These are phyloP conservation scores for Sebastes steindachneri DNA, from an alignment of 2,797 vertebrate genomes.

Conservation along the genomic window DNA sequence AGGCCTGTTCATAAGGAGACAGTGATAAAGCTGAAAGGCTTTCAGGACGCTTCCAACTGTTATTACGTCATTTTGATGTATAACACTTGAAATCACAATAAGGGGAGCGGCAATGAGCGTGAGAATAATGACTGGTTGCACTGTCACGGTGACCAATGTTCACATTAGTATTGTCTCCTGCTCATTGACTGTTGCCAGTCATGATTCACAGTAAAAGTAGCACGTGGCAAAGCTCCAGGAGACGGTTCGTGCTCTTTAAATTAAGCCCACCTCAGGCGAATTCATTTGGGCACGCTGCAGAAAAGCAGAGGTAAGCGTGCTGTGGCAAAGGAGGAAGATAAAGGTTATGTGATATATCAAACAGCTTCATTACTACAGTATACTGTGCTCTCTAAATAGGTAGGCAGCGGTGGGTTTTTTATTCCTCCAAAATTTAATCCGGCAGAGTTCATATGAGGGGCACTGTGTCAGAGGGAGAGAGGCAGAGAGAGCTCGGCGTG, in stretches of 20 bases:
- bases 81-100: slow-evolving; percentile 42
- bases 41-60: slow-evolving; percentile 54
- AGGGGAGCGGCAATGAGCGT: slow-evolving; percentile 19
- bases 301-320: slow-evolving; percentile 50
- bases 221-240: slow-evolving; percentile 16
- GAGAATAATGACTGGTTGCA: slow-evolving; percentile 59
- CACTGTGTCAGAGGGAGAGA: slow-evolving; percentile 80
- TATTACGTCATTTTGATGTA: slow-evolving; percentile 67
- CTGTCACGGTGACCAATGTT: slow-evolving; percentile 69
- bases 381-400: slow-evolving; percentile 24
- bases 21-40: slow-evolving; percentile 66
- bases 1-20: slow-evolving; percentile 68
- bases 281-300: slow-evolving; percentile 45
- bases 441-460: slow-evolving; percentile 75
- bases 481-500: slow-evolving; percentile 55
- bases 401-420: slow-evolving; percentile 23
- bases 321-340: slow-evolving; percentile 39
- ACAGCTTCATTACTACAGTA: slow-evolving; percentile 46
- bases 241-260: slow-evolving; percentile 39
- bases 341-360: slow-evolving; percentile 74
- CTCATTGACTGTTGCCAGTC: slow-evolving; percentile 41
- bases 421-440: slow-evolving; percentile 57
- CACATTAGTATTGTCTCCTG: slow-evolving; percentile 59
- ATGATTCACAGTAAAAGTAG: slow-evolving; percentile 14
- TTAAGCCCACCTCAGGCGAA: slow-evolving; percentile 40